phyloP scores from a whole-genome alignment of 1,140 invertebrate species.

The Rhynchophorus ferrugineus region DNA sequence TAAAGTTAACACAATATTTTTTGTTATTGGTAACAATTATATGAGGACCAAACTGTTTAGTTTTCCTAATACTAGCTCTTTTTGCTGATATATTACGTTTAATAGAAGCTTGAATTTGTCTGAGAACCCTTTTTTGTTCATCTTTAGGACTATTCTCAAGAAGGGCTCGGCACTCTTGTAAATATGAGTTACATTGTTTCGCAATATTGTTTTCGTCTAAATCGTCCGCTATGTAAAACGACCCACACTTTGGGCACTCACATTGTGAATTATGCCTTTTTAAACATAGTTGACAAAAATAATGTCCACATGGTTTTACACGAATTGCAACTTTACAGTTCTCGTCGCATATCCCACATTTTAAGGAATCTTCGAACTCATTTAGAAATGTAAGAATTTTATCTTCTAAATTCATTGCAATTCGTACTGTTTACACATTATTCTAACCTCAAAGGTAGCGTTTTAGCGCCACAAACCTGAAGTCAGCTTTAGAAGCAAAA shows the following conservation, averaged over 20 bases:
- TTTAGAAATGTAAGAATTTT: neutral
- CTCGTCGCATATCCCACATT: constrained; percentile 11
- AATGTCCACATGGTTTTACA: constrained; percentile 24
- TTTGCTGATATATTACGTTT: neutral
- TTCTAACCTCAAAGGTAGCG: neutral
- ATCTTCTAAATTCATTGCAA: neutral
- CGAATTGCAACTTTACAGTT: constrained; percentile 13
- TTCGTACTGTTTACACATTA: neutral
- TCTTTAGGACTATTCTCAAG: constrained; percentile 3
- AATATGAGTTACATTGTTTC: constrained; percentile 6
- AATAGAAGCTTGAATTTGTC: neutral
- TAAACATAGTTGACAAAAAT: constrained; percentile 21
- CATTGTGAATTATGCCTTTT: constrained; percentile 3
- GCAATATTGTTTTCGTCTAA: constrained; percentile 19
- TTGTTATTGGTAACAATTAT: constrained; percentile 16
- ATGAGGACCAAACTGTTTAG: neutral
- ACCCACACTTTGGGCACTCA: constrained; percentile 22
- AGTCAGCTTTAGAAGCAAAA: no score
- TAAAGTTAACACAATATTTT: constrained; percentile 18
- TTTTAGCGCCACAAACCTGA: neutral
- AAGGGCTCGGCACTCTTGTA: constrained; percentile 10
- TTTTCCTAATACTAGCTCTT: neutral
- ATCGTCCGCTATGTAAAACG: constrained; percentile 11
- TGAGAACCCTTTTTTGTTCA: neutral
- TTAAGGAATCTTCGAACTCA: constrained; percentile 6